Conservation (phyloP, 2,113 vertebrate genomes). For the Corythornis cristatus region DNA sequence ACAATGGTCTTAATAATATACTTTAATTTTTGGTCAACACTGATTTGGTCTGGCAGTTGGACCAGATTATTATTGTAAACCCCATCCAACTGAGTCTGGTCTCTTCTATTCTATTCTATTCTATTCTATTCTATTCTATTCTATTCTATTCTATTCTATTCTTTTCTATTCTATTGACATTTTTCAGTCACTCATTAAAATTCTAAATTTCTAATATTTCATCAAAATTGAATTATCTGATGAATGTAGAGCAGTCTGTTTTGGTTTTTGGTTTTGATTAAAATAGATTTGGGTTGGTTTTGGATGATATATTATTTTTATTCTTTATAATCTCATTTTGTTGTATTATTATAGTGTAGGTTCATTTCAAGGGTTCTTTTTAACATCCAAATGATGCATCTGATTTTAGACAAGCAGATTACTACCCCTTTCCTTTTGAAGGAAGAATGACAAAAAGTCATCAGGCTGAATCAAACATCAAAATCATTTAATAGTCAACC, state of each 20-base stretch:
- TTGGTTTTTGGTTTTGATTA: not conserved
- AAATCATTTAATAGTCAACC: not conserved
- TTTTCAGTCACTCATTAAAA: not conserved
- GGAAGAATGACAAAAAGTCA: not conserved
- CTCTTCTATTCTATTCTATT: not conserved
- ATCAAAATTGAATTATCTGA: not conserved
- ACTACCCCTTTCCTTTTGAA: not conserved
- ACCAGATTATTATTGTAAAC: fast-evolving
- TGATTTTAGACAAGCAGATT: not conserved
- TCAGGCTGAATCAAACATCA: not conserved
- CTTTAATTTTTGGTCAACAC: not conserved
- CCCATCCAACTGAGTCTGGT: not conserved
- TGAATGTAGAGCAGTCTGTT: not conserved
- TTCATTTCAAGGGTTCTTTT: not conserved
- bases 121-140: not conserved
- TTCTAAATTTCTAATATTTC: not conserved
- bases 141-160: not conserved
- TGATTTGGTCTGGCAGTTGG: not conserved
- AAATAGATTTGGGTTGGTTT: not conserved
- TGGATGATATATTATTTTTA: not conserved
- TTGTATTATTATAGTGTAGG: not conserved
- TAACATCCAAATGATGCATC: not conserved
- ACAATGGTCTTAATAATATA: not conserved
- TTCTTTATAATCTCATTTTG: not conserved
- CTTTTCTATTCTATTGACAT: not conserved